These are phyloP conservation scores for Lophura nycthemera DNA, from an alignment of 2,113 vertebrate genomes.

Conservation along the genomic window DNA sequence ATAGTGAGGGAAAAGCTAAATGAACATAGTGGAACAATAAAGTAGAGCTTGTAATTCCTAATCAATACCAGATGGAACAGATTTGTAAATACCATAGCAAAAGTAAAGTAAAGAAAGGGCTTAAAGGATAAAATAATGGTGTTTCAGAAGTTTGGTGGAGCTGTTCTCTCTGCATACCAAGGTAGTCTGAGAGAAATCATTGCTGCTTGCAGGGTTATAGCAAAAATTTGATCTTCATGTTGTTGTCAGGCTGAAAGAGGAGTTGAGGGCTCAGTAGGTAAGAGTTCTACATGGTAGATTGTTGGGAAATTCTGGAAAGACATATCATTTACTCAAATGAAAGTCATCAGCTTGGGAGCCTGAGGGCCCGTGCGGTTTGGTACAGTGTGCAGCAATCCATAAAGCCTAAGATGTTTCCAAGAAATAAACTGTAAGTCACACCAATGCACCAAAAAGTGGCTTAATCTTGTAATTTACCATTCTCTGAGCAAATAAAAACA, in stretches of 20 bases:
- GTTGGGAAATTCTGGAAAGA: neutral
- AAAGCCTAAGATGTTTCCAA: neutral
- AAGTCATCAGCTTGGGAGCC: neutral
- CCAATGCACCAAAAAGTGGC: neutral
- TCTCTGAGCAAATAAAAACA: neutral
- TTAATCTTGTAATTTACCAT: neutral
- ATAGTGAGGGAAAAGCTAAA: neutral
- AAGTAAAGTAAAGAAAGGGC: constrained; percentile 2
- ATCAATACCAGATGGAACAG: constrained; percentile 26
- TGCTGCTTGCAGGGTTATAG: neutral
- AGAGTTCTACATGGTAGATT: neutral
- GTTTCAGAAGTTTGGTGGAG: neutral
- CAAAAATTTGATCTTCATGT: neutral
- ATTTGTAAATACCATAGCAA: constrained; percentile 26
- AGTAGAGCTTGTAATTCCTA: neutral
- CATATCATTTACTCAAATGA: neutral
- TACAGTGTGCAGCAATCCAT: neutral
- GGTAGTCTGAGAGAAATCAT: neutral
- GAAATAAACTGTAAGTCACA: neutral
- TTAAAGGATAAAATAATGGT: constrained; percentile 9
- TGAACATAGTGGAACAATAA: constrained; percentile 16
- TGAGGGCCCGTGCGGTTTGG: neutral
- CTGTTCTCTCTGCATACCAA: neutral
- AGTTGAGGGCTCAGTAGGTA: neutral
- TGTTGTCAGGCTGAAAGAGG: neutral